Evolutionary conservation across 2,113 vertebrate species (phyloP), one percentile per base, ranked within the genome.

Genomic region (Oenanthe oenanthe): DNA sequence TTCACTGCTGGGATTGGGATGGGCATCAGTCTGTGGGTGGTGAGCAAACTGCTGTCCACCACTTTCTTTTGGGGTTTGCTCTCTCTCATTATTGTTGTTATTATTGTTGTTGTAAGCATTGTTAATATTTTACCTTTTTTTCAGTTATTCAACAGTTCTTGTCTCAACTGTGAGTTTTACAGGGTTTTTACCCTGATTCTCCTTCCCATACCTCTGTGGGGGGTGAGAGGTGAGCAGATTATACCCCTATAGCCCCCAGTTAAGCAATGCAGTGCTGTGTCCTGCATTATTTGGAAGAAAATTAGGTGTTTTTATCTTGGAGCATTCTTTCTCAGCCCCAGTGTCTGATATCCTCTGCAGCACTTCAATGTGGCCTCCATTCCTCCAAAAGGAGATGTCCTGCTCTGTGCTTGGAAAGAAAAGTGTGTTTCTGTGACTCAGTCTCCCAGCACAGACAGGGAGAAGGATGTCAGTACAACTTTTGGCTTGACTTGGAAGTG

Each of bases 311-410:
- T 53, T 89, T 88, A 43, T 4, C 26, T 40, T n/a, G 12, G 29
- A 42, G 5, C 12, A 2, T 51, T 6, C 19, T 15, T 74, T 76
- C 50, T 43, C 7, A 36, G 18, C 7, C 10, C 14, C 26, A 24
- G 34, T 11, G 10, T 17, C 22, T 61, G 47, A 42, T 8, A 67
- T 43, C 11, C 45, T 56, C 66, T 54, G 45, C 60, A 79, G 34
- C 45, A 56, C 9, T 16, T 22, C 19, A 31, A 9, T 25, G 31
- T 14, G 66, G 18, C 21, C 16, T 47, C 10, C n/a, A 26, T 9
- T 4, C 2, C n/a, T 43, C 42, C 24, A 15, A 53, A 82, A 51
- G 0, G 0, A 25, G 12, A 24, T 2, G 6, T 22, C 28, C 45
- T 16, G 2, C 48, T 48, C n/a, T 26, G 15, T 45, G 29, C 6